These are phyloP conservation scores for Himalopsyche japonica DNA, from an alignment of 2,888 invertebrate species.

Conservation along the genomic window DNA sequence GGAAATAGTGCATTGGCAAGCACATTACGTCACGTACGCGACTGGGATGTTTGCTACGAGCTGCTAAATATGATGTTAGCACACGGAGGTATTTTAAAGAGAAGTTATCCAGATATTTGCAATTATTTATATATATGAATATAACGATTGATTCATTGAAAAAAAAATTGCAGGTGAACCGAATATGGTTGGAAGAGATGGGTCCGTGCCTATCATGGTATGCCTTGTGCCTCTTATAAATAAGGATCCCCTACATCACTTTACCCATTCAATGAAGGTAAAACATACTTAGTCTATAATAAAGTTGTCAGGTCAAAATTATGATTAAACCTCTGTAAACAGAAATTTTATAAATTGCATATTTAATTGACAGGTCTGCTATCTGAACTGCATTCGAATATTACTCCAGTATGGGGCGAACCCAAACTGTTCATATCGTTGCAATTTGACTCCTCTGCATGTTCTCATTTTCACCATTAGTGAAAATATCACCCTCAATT, in stretches of 20 bases:
- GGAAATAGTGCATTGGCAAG: constrained; percentile 72
- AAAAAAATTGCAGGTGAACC: constrained; percentile 58
- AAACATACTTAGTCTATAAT: constrained; percentile 8
- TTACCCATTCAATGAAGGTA: constrained; percentile 75
- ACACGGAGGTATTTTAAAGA: constrained; percentile 58
- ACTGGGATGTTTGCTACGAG: constrained; percentile 69
- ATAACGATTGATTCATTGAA: background rate
- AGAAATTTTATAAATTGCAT: background rate
- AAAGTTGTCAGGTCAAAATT: background rate
- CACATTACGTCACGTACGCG: constrained; percentile 69
- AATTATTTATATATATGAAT: background rate
- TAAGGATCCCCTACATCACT: constrained; percentile 72
- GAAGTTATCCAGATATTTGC: background rate
- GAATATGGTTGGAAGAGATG: constrained; percentile 71
- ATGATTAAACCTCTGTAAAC: background rate
- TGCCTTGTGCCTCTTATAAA: constrained; percentile 74
- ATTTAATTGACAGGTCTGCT: constrained; percentile 61
- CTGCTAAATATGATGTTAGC: constrained; percentile 62
- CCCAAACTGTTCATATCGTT: constrained; percentile 71
- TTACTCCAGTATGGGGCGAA: constrained; percentile 72
- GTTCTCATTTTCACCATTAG: constrained; percentile 72
- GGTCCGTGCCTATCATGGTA: constrained; percentile 74
- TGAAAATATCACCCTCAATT: constrained; percentile 70
- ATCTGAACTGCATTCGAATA: constrained; percentile 70
- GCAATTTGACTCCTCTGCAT: constrained; percentile 70